phyloP scores from a whole-genome alignment of 2,888 invertebrate species.

The Cynaeus angustus region DNA sequence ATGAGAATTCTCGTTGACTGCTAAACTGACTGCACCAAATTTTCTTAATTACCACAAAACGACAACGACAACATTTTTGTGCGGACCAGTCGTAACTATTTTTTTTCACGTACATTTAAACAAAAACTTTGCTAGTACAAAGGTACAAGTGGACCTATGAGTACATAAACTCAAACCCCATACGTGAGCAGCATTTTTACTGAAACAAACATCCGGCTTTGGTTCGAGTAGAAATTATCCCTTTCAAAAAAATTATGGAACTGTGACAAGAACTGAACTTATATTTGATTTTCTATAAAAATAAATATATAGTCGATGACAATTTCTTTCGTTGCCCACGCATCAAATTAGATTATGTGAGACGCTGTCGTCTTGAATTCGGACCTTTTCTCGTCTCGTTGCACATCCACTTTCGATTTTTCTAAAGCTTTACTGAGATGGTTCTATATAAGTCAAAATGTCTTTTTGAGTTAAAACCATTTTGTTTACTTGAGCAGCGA shows the following conservation, averaged over 20 bases:
- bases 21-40: no score
- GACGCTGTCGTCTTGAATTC: slow-evolving; percentile 1
- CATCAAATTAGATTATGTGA: slow-evolving; percentile 4
- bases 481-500: background rate
- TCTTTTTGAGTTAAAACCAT: background rate
- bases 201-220: background rate
- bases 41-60: no score
- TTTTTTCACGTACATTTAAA: no score
- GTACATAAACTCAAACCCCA: background rate
- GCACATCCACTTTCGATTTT: background rate
- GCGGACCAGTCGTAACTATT: no score
- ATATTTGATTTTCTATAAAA: slow-evolving; percentile 6
- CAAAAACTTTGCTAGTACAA: no score
- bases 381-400: slow-evolving; percentile 5
- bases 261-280: background rate
- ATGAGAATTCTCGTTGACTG: no score
- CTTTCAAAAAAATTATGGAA: background rate
- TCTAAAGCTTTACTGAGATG: background rate
- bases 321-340: slow-evolving; percentile 1
- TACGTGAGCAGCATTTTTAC: background rate
- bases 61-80: no score
- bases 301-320: slow-evolving; percentile 5
- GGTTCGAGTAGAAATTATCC: background rate
- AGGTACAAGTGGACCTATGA: no score
- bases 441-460: background rate